Conservation (phyloP, 2,888 invertebrate species). For the Mythimna impura region DNA sequence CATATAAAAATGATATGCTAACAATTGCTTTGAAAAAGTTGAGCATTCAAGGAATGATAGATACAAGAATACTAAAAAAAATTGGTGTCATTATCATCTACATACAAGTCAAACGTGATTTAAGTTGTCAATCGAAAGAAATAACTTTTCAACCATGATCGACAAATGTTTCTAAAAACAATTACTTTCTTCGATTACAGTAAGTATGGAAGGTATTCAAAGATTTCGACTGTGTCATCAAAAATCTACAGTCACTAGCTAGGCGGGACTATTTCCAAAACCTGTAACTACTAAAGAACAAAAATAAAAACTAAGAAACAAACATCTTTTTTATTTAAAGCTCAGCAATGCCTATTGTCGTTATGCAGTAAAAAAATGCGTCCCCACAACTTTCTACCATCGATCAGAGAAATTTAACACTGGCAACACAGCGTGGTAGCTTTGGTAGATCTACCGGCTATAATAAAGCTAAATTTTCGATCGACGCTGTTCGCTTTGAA, state of each 20-base stretch:
- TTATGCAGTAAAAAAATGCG: constrained; percentile 64
- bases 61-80: constrained; percentile 35
- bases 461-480: constrained; percentile 76
- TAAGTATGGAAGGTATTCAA: constrained; percentile 11
- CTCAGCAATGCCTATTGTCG: constrained; percentile 73
- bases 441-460: constrained; percentile 75
- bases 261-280: constrained; percentile 47
- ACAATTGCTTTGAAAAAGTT: constrained; percentile 65
- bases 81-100: constrained; percentile 38
- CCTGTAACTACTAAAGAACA: constrained; percentile 21
- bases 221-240: constrained; percentile 17
- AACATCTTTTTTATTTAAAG: constrained; percentile 63
- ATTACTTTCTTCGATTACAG: constrained; percentile 39
- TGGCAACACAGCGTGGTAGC: constrained; percentile 81
- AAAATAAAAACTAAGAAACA: too few relatives aligned
- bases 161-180: constrained; percentile 30
- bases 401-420: constrained; percentile 77
- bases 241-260: constrained; percentile 38
- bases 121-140: constrained; percentile 19
- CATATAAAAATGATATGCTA: constrained; percentile 52
- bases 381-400: constrained; percentile 63
- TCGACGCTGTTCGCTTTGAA: constrained; percentile 46
- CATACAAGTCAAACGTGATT: constrained; percentile 33
- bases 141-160: background rate
- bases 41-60: constrained; percentile 74